phyloP scores from a whole-genome alignment of 2,797 vertebrate species.

The Holocentrus rufus region DNA sequence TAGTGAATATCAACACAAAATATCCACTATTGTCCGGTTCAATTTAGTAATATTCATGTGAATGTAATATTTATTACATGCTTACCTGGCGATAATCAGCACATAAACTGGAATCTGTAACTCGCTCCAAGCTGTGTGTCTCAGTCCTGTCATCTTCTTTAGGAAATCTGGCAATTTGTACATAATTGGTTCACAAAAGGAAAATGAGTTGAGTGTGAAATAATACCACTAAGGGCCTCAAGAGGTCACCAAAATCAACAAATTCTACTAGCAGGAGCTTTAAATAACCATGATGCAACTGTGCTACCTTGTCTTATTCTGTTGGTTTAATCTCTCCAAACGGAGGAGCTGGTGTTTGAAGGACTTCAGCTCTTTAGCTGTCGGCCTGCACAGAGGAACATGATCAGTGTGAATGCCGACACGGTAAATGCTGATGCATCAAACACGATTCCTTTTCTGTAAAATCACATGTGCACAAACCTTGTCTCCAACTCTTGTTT shows the following conservation, averaged over 20 bases:
- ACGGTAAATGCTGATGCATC: background rate
- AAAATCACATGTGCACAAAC: conserved; percentile 64
- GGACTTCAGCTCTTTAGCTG: conserved; percentile 83
- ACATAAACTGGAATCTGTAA: conserved; percentile 22
- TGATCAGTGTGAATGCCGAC: background rate
- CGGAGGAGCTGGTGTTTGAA: conserved; percentile 86
- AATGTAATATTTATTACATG: background rate
- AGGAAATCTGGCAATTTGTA: conserved; percentile 8
- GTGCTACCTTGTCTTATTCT: conserved; percentile 68
- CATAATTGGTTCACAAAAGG: background rate
- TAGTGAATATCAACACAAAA: too few relatives aligned
- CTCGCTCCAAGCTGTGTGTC: conserved; percentile 25
- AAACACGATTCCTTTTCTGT: background rate
- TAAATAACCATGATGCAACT: too few relatives aligned
- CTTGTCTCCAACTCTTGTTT: conserved; percentile 85
- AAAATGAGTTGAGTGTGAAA: background rate
- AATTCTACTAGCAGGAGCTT: too few relatives aligned
- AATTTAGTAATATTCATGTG: too few relatives aligned
- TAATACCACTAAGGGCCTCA: too few relatives aligned
- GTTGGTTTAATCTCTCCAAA: conserved; percentile 80
- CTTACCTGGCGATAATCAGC: conserved; percentile 60
- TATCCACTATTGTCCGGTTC: too few relatives aligned
- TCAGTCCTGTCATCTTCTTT: conserved; percentile 54
- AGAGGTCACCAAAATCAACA: too few relatives aligned
- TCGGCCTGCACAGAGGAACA: conserved; percentile 75